Percentiles rank a stretch among this genome's conserved stretches.
Evolutionary conservation across 2,113 vertebrate genomes (phyloP).

Genomic region (Zapus hudsonius): DNA sequence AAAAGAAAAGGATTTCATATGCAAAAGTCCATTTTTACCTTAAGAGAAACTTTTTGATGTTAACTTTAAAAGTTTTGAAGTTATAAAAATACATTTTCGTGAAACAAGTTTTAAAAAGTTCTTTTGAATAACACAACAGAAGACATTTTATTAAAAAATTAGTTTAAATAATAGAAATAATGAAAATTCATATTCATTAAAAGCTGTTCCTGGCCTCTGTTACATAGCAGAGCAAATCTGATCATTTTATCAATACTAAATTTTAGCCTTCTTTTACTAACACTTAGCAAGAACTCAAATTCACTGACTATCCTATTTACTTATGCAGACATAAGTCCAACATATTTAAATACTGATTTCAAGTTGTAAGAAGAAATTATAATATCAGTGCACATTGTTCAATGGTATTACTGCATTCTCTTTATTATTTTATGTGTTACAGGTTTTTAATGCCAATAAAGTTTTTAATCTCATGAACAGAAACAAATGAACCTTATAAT

Average conservation of each 20-base stretch:
- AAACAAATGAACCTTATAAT: constrained; percentile 53
- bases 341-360: constrained; percentile 81
- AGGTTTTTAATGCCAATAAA: constrained; percentile 46
- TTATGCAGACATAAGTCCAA: constrained; percentile 75
- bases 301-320: constrained; percentile 74
- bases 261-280: constrained; percentile 78
- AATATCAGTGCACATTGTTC: constrained; percentile 64
- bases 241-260: constrained; percentile 76
- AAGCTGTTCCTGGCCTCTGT: constrained; percentile 58
- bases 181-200: constrained; percentile 59
- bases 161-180: constrained; percentile 74
- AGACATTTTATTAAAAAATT: constrained; percentile 35
- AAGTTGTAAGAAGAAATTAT: constrained; percentile 78
- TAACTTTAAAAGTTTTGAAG: constrained; percentile 12
- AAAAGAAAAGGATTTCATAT: background rate
- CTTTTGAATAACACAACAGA: background rate
- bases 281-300: constrained; percentile 80
- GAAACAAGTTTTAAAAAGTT: constrained; percentile 1
- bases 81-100: constrained; percentile 19
- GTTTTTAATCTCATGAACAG: constrained; percentile 28
- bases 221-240: constrained; percentile 68
- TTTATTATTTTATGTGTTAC: constrained; percentile 62
- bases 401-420: constrained; percentile 58
- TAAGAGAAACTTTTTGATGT: background rate
- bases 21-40: background rate